A percentile compares a stretch with the other conserved stretches of the same genome.
Conservation (phyloP, 2,113 vertebrate species). For the Amia ocellicauda region DNA sequence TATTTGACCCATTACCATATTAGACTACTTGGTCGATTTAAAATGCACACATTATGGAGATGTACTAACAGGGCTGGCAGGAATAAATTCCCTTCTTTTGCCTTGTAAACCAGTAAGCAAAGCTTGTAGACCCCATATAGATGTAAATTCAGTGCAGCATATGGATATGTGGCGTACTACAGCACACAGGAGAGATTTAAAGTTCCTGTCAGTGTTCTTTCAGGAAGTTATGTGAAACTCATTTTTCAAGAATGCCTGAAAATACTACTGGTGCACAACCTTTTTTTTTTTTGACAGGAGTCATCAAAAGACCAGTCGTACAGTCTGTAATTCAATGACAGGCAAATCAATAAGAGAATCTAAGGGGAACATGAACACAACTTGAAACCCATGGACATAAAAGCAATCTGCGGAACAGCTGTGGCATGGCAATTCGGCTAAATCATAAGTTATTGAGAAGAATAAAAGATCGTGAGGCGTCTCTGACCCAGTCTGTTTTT, state of each 20-base stretch:
- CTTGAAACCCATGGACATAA: conserved; percentile 4
- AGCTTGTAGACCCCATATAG: background rate
- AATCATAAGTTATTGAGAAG: conserved; percentile 23
- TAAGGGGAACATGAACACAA: conserved; percentile 25
- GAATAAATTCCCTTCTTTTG: background rate
- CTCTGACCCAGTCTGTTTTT: conserved; percentile 15
- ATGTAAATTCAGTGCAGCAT: background rate
- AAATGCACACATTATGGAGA: background rate
- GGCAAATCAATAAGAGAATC: conserved; percentile 37
- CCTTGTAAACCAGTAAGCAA: background rate
- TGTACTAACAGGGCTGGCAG: background rate
- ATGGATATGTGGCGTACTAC: too few species aligned
- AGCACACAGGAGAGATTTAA: background rate
- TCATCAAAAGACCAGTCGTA: conserved; percentile 20
- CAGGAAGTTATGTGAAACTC: background rate
- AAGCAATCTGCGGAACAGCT: conserved; percentile 24
- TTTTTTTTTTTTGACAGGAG: conserved; percentile 23
- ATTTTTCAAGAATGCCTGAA: background rate
- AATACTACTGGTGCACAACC: conserved; percentile 10
- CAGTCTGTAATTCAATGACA: conserved; percentile 37
- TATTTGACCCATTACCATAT: too few species aligned
- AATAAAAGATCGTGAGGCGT: conserved; percentile 18
- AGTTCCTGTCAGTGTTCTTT: background rate
- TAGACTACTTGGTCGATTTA: too few species aligned
- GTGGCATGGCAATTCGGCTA: conserved; percentile 23